Conservation (phyloP, 2,113 vertebrate species). For the Pseudorectes ferrugineus region DNA sequence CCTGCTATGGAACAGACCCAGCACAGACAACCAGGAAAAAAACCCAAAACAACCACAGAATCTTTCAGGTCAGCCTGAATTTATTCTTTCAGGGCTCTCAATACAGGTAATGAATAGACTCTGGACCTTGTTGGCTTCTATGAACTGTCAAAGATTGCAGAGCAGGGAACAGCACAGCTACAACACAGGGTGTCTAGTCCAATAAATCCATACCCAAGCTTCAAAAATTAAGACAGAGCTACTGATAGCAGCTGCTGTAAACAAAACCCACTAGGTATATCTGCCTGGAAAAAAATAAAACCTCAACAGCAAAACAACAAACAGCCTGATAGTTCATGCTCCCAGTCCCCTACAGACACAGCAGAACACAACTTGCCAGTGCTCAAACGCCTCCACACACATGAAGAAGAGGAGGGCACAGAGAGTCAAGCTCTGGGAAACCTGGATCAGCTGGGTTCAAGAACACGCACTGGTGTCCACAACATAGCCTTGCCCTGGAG, state of each 20-base stretch:
- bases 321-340: neutral
- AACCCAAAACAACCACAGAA: neutral
- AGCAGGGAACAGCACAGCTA: neutral
- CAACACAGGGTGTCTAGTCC: neutral
- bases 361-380: neutral
- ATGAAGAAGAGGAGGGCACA: neutral
- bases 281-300: neutral
- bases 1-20: neutral
- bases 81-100: neutral
- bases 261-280: neutral
- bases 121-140: neutral
- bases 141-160: neutral
- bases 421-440: neutral
- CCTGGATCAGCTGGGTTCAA: neutral
- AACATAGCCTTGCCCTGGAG: neutral
- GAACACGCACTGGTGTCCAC: neutral
- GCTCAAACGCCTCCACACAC: neutral
- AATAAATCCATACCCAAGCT: constrained; percentile 23
- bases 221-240: constrained; percentile 6
- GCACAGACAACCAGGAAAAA: neutral
- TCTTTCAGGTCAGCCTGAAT: neutral
- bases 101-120: neutral
- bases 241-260: neutral
- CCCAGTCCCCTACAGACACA: neutral
- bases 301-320: neutral